Conservation (phyloP, 2,888 invertebrate species). For the Stenodema calcarata region DNA sequence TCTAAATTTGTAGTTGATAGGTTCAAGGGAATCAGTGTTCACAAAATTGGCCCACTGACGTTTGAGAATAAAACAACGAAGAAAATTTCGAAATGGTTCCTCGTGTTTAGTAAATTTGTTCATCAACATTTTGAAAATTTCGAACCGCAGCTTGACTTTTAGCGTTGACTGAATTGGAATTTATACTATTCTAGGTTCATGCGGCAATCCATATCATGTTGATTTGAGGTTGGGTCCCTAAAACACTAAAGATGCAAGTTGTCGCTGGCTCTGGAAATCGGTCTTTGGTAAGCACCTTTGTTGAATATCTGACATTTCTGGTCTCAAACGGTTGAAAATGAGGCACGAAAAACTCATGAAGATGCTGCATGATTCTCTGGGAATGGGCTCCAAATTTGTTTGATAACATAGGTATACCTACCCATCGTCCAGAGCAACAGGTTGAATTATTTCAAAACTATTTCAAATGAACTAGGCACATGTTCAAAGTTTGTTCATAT, state of each 20-base stretch:
- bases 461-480: slow-evolving; percentile 25
- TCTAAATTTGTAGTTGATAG: too few species aligned
- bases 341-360: background rate
- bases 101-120: too few species aligned
- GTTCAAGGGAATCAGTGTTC: too few species aligned
- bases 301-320: background rate
- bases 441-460: background rate
- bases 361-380: background rate
- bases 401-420: slow-evolving; percentile 8
- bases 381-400: background rate
- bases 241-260: slow-evolving; percentile 36
- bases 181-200: slow-evolving; percentile 43
- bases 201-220: slow-evolving; percentile 42
- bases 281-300: slow-evolving; percentile 27
- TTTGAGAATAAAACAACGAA: too few species aligned
- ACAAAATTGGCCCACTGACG: too few species aligned
- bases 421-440: slow-evolving; percentile 1
- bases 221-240: slow-evolving; percentile 41
- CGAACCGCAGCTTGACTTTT: background rate
- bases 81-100: too few species aligned
- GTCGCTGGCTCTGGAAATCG: slow-evolving; percentile 32
- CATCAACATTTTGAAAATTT: background rate
- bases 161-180: slow-evolving; percentile 7
- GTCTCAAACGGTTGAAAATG: background rate
- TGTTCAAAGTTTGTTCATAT: background rate